These are phyloP conservation scores for Spodoptera frugiperda DNA, from an alignment of 1,140 invertebrate species.

Conservation along the genomic window DNA sequence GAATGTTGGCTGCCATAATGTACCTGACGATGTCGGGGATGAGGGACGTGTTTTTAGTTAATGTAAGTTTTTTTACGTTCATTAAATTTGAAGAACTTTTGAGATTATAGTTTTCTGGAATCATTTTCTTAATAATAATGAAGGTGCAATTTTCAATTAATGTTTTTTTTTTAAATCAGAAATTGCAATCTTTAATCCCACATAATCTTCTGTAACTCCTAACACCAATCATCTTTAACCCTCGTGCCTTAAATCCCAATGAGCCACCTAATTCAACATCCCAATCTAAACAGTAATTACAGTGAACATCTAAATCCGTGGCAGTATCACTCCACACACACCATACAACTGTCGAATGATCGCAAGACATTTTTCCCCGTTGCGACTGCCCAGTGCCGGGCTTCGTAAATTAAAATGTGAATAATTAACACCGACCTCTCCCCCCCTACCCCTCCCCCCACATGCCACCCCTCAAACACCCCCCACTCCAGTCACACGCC, in stretches of 20 bases:
- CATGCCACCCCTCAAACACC: conserved; percentile 49
- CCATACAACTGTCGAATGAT: conserved; percentile 75
- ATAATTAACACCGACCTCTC: conserved; percentile 76
- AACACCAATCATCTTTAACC: too few relatives aligned
- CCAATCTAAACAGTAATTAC: conserved; percentile 11
- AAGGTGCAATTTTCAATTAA: too few relatives aligned
- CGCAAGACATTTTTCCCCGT: conserved; percentile 81
- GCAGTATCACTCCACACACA: conserved; percentile 48
- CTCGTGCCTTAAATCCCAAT: not conserved
- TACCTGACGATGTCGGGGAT: conserved; percentile 29
- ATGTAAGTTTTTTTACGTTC: not conserved
- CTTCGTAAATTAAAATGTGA: conserved; percentile 84
- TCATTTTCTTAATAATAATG: too few relatives aligned
- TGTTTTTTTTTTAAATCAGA: too few relatives aligned
- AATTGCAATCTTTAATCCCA: too few relatives aligned
- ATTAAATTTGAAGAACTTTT: too few relatives aligned
- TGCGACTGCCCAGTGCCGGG: conserved; percentile 65
- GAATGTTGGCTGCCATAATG: conserved; percentile 44
- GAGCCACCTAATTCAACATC: not conserved
- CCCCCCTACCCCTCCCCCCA: conserved; percentile 44
- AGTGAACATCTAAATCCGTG: conserved; percentile 23
- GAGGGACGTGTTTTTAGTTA: conserved; percentile 36
- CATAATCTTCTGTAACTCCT: too few relatives aligned
- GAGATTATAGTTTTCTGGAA: too few relatives aligned
- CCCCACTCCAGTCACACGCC: conserved; percentile 56